phyloP scores from a whole-genome alignment of 2,113 vertebrate genomes.

The Lepisosteus osseus region DNA sequence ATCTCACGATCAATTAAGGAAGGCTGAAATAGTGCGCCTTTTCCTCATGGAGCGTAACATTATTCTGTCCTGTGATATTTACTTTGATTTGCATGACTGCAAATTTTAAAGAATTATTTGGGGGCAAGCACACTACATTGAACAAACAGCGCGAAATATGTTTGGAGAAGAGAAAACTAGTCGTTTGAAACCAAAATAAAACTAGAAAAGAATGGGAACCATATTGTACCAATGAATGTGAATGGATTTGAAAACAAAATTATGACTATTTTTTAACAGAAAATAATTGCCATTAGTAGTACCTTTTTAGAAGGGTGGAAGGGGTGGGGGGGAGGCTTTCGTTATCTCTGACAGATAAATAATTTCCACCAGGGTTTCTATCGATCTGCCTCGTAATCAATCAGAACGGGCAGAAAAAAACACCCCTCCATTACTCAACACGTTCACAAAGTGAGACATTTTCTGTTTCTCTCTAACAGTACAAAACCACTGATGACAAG shows the following conservation, averaged over 20 bases:
- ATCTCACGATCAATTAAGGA: not conserved
- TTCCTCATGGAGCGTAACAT: not conserved
- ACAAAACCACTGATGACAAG: constrained; percentile 63
- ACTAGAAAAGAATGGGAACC: no score
- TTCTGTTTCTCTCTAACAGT: constrained; percentile 48
- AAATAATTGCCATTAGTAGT: no score
- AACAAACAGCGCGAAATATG: no score
- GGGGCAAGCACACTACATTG: no score
- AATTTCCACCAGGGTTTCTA: constrained; percentile 55
- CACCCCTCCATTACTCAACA: constrained; percentile 53
- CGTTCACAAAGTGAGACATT: constrained; percentile 45
- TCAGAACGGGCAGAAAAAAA: constrained; percentile 57
- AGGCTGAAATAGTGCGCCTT: no score
- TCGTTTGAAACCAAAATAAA: not conserved
- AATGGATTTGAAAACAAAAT: no score
- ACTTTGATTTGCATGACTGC: no score
- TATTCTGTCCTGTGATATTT: no score
- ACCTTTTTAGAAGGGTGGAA: not conserved
- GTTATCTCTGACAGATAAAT: constrained; percentile 54
- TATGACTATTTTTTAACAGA: no score
- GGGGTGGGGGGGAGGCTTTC: constrained; percentile 29
- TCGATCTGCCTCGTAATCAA: constrained; percentile 62
- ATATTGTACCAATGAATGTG: no score
- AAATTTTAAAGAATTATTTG: no score
- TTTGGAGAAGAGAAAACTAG: not conserved